phyloP scores from a whole-genome alignment of 2,797 vertebrate genomes.

The Falco cherrug region DNA sequence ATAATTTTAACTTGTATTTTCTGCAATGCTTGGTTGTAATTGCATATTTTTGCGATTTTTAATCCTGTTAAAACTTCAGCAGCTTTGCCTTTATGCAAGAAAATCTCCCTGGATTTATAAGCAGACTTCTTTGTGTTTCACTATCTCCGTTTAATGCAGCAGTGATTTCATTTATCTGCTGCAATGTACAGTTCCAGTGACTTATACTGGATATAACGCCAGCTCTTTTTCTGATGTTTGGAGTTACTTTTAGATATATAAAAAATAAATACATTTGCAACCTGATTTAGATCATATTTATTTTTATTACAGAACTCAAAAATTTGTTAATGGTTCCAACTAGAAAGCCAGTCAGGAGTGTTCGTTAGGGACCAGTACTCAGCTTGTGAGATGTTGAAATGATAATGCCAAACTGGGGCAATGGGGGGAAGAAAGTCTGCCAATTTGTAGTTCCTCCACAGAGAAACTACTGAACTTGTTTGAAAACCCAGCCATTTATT shows the following conservation, averaged over 20 bases:
- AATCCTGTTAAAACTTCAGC: conserved; percentile 24
- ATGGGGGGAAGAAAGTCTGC: neutral
- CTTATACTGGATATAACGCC: neutral
- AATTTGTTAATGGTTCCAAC: neutral
- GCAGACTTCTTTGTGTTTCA: neutral
- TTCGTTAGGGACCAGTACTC: neutral
- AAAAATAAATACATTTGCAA: neutral
- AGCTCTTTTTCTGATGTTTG: neutral
- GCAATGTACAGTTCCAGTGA: neutral
- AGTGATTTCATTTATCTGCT: conserved; percentile 27
- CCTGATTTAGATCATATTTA: neutral
- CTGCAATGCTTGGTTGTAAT: neutral
- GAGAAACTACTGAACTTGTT: neutral
- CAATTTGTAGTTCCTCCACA: neutral
- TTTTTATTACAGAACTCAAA: neutral
- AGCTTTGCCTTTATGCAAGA: neutral
- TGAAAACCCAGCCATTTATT: neutral
- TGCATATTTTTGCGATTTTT: neutral
- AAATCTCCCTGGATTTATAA: conserved; percentile 31
- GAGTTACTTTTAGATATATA: neutral
- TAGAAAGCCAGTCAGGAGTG: neutral
- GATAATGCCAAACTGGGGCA: neutral
- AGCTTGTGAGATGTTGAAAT: neutral
- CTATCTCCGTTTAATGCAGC: neutral
- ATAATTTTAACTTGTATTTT: neutral